These are phyloP conservation scores for Drosophila erecta DNA, from an alignment of 1,140 invertebrate species.

Conservation along the genomic window DNA sequence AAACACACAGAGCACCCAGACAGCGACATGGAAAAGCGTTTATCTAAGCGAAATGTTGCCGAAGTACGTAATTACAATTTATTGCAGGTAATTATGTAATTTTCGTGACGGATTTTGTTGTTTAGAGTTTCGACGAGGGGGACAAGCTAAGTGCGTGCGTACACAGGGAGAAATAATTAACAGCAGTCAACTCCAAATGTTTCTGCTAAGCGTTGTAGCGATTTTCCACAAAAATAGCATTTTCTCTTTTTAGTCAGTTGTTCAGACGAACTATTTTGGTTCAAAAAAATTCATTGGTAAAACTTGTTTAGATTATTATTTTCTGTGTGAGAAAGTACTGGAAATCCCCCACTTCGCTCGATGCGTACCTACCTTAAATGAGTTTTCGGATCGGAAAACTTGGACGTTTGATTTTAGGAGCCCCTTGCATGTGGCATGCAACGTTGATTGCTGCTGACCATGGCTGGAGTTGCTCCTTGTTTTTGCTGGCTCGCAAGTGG, in stretches of 20 bases:
- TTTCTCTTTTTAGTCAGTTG: not conserved
- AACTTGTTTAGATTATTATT: not conserved
- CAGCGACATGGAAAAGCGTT: slow-evolving; percentile 70
- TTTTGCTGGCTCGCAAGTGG: slow-evolving; percentile 38
- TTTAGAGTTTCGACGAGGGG: slow-evolving; percentile 26
- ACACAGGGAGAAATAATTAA: slow-evolving; percentile 3
- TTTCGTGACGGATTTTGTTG: slow-evolving; percentile 55
- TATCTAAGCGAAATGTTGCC: slow-evolving; percentile 75
- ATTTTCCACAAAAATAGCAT: too few species aligned
- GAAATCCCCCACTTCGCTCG: not conserved
- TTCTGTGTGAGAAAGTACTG: slow-evolving; percentile 1
- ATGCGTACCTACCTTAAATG: slow-evolving; percentile 50
- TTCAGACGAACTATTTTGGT: not conserved
- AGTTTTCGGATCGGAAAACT: slow-evolving; percentile 25
- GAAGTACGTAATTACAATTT: slow-evolving; percentile 79
- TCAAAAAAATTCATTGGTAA: not conserved
- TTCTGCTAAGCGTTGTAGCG: too few species aligned
- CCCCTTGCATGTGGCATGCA: slow-evolving; percentile 45
- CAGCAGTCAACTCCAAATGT: not conserved
- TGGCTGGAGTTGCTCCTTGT: slow-evolving; percentile 16
- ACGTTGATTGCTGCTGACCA: slow-evolving; percentile 44
- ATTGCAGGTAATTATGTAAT: slow-evolving; percentile 78
- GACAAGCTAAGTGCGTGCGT: slow-evolving; percentile 48
- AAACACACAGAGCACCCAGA: slow-evolving; percentile 25
- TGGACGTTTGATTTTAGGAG: slow-evolving; percentile 5